A percentile compares a stretch with the other conserved stretches of the same genome.
These are phyloP conservation scores for Amblyopsis hoosieri DNA, from an alignment of 2,797 vertebrate genomes.

Conservation along the genomic window DNA sequence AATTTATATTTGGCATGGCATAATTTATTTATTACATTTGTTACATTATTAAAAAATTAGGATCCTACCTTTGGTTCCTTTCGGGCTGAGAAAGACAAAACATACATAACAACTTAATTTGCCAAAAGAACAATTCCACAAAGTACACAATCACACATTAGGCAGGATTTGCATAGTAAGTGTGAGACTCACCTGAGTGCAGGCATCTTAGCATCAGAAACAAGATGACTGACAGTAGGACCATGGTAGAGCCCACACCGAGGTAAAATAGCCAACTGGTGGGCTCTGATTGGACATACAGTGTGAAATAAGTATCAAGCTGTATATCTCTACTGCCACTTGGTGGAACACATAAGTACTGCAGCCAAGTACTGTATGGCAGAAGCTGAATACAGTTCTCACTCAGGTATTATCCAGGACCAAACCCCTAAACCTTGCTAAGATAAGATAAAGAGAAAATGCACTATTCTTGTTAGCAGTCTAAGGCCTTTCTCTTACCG, in stretches of 20 bases:
- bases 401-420: background rate
- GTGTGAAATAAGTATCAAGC: constrained; percentile 8
- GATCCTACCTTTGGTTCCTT: constrained; percentile 54
- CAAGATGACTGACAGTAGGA: constrained; percentile 40
- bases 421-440: background rate
- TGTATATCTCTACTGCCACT: constrained; percentile 39
- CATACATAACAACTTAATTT: constrained; percentile 11
- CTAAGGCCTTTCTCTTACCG: constrained; percentile 44
- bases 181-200: constrained; percentile 57
- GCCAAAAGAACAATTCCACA: background rate
- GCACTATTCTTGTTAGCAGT: background rate
- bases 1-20: no score
- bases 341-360: constrained; percentile 37
- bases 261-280: constrained; percentile 37
- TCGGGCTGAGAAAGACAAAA: constrained; percentile 56
- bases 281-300: constrained; percentile 53
- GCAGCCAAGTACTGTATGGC: background rate
- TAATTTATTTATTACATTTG: no score
- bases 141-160: background rate
- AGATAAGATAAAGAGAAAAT: background rate
- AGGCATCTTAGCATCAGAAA: constrained; percentile 24
- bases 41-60: background rate
- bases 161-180: background rate
- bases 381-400: background rate
- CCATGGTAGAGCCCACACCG: constrained; percentile 6